Conservation (phyloP, 2,113 vertebrate genomes). For the Anarhynchus alexandrinus region DNA sequence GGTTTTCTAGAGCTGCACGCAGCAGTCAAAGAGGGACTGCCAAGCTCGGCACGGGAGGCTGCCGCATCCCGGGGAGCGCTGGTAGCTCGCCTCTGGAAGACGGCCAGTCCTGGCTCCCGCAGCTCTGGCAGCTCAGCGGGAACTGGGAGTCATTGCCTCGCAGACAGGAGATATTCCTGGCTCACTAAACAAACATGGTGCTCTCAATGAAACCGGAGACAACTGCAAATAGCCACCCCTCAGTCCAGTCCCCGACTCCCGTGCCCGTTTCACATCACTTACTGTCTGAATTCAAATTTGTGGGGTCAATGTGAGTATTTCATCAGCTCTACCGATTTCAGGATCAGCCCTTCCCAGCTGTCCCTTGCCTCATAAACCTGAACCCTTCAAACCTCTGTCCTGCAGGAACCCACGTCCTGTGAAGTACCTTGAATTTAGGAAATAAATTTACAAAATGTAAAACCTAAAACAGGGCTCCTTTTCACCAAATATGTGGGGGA, state of each 20-base stretch:
- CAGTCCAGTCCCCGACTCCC: background rate
- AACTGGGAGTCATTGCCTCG: background rate
- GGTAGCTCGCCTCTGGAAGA: background rate
- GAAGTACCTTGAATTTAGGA: background rate
- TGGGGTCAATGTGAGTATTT: background rate
- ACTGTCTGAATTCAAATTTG: background rate
- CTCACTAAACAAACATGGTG: background rate
- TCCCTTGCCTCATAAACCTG: background rate
- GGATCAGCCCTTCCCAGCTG: background rate
- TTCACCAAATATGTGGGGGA: background rate
- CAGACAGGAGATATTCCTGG: background rate
- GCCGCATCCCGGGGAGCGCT: fast-evolving
- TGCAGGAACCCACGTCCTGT: background rate
- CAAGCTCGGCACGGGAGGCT: background rate
- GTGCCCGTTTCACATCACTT: background rate
- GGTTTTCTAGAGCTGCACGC: background rate
- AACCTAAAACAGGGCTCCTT: background rate
- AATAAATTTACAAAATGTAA: background rate
- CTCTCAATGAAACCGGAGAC: background rate
- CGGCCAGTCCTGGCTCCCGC: background rate
- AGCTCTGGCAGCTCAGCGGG: background rate
- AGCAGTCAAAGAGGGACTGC: background rate
- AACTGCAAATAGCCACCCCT: background rate
- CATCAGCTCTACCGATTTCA: background rate
- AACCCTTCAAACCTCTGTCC: background rate